Evolutionary conservation across 2,113 vertebrate species (phyloP).

Genomic region (Chaetodon auriga): DNA sequence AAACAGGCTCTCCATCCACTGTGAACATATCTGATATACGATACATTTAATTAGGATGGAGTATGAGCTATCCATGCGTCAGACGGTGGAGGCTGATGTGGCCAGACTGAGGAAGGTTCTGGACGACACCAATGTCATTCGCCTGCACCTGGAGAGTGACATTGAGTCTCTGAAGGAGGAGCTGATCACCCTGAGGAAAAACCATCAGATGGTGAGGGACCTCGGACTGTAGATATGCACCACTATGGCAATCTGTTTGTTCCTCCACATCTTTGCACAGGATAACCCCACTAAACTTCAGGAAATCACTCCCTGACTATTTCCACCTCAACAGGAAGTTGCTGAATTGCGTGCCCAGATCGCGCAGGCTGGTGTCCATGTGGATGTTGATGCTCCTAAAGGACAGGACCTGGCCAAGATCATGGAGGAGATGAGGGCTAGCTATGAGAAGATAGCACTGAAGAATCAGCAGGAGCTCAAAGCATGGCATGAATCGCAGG

Average conservation of each 20-base stretch:
- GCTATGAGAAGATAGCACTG: constrained; percentile 88
- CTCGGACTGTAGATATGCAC: background rate
- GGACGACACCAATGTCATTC: constrained; percentile 83
- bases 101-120: constrained; percentile 82
- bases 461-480: constrained; percentile 90
- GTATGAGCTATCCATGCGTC: constrained; percentile 76
- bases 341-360: constrained; percentile 83
- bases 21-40: background rate
- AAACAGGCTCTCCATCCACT: background rate
- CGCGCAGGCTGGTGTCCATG: constrained; percentile 80
- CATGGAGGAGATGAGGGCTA: constrained; percentile 88
- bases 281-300: constrained; percentile 19
- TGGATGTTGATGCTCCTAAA: constrained; percentile 89
- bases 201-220: constrained; percentile 85
- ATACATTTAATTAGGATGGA: constrained; percentile 76
- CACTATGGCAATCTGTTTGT: constrained; percentile 11
- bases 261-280: constrained; percentile 29
- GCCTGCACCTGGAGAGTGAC: constrained; percentile 83
- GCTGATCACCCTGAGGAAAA: constrained; percentile 87
- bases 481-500: constrained; percentile 87
- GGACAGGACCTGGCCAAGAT: constrained; percentile 87
- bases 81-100: constrained; percentile 83
- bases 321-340: constrained; percentile 84
- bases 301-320: constrained; percentile 57
- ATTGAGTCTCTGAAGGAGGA: constrained; percentile 90